phyloP scores from a whole-genome alignment of 2,888 invertebrate genomes.

The Pyrochroa serraticornis region DNA sequence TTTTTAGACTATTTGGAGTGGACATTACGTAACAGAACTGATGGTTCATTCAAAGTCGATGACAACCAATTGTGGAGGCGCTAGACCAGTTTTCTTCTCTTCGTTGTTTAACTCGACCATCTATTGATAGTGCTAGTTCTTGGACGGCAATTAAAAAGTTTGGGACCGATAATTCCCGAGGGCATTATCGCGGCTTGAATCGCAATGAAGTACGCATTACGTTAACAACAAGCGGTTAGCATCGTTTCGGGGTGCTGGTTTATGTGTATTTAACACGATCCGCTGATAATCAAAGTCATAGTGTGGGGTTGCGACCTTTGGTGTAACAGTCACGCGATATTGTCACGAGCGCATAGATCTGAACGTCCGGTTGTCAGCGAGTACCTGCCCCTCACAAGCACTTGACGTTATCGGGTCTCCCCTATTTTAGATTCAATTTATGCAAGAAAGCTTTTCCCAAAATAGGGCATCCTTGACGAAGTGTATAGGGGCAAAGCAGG shows the following conservation, averaged over 20 bases:
- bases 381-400: slow-evolving; percentile 33
- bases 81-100: slow-evolving; percentile 23
- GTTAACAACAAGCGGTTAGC: slow-evolving; percentile 44
- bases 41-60: not conserved
- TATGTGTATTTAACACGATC: slow-evolving; percentile 48
- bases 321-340: slow-evolving; percentile 44
- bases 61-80: too few species aligned
- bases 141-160: not conserved
- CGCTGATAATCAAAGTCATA: slow-evolving; percentile 47
- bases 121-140: not conserved
- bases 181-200: slow-evolving; percentile 40
- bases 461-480: too few species aligned
- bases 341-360: slow-evolving; percentile 47
- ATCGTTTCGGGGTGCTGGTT: slow-evolving; percentile 37
- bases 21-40: slow-evolving; percentile 5
- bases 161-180: slow-evolving; percentile 1
- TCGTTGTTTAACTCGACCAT: slow-evolving; percentile 15
- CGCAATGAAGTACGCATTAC: slow-evolving; percentile 42
- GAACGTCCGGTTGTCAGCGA: slow-evolving; percentile 47
- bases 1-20: not conserved
- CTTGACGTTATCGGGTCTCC: slow-evolving; percentile 25
- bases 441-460: not conserved
- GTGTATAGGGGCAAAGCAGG: too few species aligned
- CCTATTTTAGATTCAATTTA: slow-evolving; percentile 24
- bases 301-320: slow-evolving; percentile 45